Conservation (phyloP, 2,113 vertebrate species). For the Cygnus atratus region DNA sequence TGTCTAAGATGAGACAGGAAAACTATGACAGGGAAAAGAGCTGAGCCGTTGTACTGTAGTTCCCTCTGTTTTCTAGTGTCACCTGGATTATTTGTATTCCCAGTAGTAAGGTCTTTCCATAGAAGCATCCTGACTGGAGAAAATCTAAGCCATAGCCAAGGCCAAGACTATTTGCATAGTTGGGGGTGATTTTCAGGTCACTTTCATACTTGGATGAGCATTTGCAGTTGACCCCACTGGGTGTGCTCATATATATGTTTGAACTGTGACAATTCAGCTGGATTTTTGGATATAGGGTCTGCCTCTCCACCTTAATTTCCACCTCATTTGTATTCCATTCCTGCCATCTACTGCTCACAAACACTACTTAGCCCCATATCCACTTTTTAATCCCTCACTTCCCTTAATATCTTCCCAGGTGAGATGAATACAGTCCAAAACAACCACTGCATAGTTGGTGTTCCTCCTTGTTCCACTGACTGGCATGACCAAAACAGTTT, state of each 20-base stretch:
- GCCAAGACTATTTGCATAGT: background rate
- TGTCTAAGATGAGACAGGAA: background rate
- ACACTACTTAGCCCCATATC: background rate
- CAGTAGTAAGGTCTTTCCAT: background rate
- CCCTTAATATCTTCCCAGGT: background rate
- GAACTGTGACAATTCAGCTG: background rate
- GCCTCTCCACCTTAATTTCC: background rate
- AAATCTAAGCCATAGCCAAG: background rate
- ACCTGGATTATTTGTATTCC: background rate
- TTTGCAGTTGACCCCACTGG: background rate
- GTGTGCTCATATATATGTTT: background rate
- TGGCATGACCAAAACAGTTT: background rate
- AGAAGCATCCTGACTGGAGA: background rate
- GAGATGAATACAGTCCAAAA: background rate
- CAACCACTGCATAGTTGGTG: background rate
- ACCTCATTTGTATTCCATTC: background rate
- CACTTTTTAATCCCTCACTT: background rate
- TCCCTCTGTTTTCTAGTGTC: background rate
- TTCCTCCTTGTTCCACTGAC: background rate
- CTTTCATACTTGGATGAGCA: background rate
- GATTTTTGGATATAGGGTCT: background rate
- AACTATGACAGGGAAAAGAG: background rate
- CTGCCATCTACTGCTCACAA: background rate
- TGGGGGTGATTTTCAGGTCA: background rate
- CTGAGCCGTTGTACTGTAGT: background rate